Base-by-base conservation (phyloP, 2,797 vertebrate species). In the Melanotaenia boesemani region DNA sequence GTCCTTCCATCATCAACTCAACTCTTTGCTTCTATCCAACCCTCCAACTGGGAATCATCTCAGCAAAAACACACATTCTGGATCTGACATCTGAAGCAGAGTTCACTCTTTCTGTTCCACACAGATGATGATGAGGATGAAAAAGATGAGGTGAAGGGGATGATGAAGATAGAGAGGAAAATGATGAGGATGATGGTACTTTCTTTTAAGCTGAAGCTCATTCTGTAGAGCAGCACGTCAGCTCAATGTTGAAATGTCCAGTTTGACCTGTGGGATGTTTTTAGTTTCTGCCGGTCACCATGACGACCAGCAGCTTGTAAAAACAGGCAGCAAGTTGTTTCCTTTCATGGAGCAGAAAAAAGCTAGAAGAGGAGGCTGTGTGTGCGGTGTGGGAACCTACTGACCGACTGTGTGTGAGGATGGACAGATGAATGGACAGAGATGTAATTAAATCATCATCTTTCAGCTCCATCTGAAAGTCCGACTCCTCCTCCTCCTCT, bases 401-500 rank as follows among this genome's bases (percentile, higher is more conserved):
- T 24, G 50, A 24, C 6, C 4, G 22, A 20, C 3, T 18, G 16
- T 10, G 41, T 62, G 56, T 55, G 62, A 58, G 36, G 63, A 67
- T 50, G 59, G 88, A 89, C 91, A 90, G 88, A 89, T 94, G 91
- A 93, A 93, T 92, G 88, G 79, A 91, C 85, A 81, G 80, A 88
- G 58, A 80, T 77, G 84, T 92, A 81, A 94, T 95, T 93, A 94
- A 94, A 94, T 86, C 76, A 84, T 94, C 93, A 76, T 95, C 89
- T 78, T 74, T 95, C 92, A 91, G 70, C 81, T 79, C 59, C 10
- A 36, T 48, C 76, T 93, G 81, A 91, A 91, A 88, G 89, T 83
- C 70, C 15, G 65, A 83, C 84, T 86, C 34, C 88, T 69, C 58
- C 30, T 67, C 72, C 41, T 52, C 3, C 67, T 60, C 60, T n/a